Conservation (phyloP, 2,888 invertebrate species). For the Mythimna vitellina region DNA sequence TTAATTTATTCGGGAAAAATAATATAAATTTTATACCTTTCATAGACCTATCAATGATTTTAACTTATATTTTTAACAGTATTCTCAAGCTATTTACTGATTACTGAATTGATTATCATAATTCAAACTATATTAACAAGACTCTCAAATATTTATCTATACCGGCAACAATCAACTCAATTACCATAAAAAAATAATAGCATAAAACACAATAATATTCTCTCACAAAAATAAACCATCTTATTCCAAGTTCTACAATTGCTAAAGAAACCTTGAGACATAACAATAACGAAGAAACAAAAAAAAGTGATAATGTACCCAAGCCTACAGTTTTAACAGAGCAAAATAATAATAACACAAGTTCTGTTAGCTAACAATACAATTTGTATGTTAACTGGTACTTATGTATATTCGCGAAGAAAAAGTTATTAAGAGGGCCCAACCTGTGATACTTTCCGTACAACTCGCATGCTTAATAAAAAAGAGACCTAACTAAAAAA, state of each 20-base stretch:
- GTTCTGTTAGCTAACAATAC: conserved; percentile 29
- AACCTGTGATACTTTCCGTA: too few species aligned
- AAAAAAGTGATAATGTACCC: conserved; percentile 31
- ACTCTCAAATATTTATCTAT: background rate
- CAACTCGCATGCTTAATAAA: too few species aligned
- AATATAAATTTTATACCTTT: too few species aligned
- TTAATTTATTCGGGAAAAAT: too few species aligned
- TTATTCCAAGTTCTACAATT: conserved; percentile 1
- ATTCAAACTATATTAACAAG: background rate
- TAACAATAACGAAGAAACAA: conserved; percentile 9
- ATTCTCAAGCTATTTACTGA: too few species aligned
- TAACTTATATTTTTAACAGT: too few species aligned
- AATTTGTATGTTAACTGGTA: conserved; percentile 57
- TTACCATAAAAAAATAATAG: conserved; percentile 8
- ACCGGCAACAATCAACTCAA: background rate
- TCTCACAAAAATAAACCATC: background rate
- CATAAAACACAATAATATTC: conserved; percentile 1
- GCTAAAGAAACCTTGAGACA: conserved; percentile 17
- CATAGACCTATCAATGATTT: too few species aligned
- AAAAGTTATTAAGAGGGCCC: conserved; percentile 56
- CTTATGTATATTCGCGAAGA: conserved; percentile 30
- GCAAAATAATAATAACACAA: conserved; percentile 50
- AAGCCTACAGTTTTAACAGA: conserved; percentile 30
- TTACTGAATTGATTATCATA: too few species aligned
- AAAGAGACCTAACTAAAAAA: too few species aligned